A percentile compares a stretch with the other conserved stretches of the same genome.
These are phyloP conservation scores for Tenodera sinensis DNA, from an alignment of 2,888 invertebrate species.

Conservation along the genomic window DNA sequence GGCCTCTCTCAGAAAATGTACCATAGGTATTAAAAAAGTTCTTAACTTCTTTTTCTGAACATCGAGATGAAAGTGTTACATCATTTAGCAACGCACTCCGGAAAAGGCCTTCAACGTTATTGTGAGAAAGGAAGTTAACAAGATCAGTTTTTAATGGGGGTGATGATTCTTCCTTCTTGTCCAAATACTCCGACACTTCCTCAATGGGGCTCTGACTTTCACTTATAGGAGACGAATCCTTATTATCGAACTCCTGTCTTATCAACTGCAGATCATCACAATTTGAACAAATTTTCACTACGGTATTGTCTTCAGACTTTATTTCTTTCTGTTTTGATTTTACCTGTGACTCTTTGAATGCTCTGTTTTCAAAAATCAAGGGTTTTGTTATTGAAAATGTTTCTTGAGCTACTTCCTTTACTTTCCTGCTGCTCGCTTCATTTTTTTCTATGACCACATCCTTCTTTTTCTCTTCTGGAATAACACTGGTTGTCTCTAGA, in stretches of 20 bases:
- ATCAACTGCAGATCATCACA: not conserved
- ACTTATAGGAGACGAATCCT: not conserved
- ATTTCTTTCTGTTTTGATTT: not conserved
- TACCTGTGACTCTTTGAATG: not conserved
- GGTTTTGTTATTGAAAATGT: not conserved
- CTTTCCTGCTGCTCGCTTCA: not conserved
- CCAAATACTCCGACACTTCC: not conserved
- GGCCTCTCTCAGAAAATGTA: conserved; percentile 15
- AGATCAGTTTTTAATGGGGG: not conserved
- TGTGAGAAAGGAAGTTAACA: conserved; percentile 5
- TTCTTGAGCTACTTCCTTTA: not conserved
- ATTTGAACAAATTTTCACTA: not conserved
- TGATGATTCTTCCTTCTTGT: not conserved
- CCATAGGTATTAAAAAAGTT: conserved; percentile 18
- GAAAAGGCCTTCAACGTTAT: conserved; percentile 15
- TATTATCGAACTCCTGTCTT: not conserved
- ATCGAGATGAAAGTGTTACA: conserved; percentile 14
- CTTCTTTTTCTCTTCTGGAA: not conserved
- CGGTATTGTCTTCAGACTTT: not conserved
- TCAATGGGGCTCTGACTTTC: not conserved
- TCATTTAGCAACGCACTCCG: conserved; percentile 18
- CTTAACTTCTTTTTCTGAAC: conserved; percentile 16
- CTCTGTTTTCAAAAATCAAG: not conserved
- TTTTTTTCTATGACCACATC: not conserved
- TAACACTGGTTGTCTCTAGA: not conserved